phyloP scores from a whole-genome alignment of 1,140 invertebrate species.

The Microplitis demolitor region DNA sequence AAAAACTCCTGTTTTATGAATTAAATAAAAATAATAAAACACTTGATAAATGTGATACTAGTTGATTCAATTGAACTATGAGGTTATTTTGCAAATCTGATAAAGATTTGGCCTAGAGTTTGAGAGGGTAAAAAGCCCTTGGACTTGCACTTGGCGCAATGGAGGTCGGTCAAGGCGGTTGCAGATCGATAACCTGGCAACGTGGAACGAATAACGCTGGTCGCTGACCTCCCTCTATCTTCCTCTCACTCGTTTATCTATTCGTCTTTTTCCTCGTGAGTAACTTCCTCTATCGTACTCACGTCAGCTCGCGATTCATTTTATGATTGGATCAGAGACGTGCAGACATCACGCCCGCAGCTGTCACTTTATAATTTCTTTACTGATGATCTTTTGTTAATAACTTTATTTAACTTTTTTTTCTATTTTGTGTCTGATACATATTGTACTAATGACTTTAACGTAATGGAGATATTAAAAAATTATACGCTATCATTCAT shows the following conservation, averaged over 20 bases:
- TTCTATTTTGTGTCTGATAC: background rate
- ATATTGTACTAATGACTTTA: background rate
- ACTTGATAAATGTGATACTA: background rate
- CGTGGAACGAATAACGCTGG: conserved; percentile 50
- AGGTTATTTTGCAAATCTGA: conserved; percentile 5
- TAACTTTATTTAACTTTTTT: background rate
- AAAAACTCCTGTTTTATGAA: background rate
- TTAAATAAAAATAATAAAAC: background rate
- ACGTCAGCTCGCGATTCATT: conserved; percentile 23
- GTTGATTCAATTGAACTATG: conserved; percentile 11
- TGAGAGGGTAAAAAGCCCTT: conserved; percentile 43
- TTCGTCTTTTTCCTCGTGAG: background rate
- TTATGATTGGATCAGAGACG: conserved; percentile 17
- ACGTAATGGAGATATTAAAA: no score
- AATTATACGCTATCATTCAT: no score
- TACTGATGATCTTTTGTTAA: background rate
- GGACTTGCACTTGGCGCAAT: conserved; percentile 59
- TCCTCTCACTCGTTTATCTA: conserved; percentile 17
- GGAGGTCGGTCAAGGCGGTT: conserved; percentile 60
- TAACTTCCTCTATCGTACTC: conserved; percentile 5
- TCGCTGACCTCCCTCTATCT: conserved; percentile 33
- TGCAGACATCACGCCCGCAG: background rate
- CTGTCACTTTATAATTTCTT: background rate
- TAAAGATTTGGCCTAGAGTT: conserved; percentile 4
- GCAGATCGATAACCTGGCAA: conserved; percentile 58